Base-by-base conservation (phyloP, 1,140 invertebrate species). In the Drosophila bocqueti region DNA sequence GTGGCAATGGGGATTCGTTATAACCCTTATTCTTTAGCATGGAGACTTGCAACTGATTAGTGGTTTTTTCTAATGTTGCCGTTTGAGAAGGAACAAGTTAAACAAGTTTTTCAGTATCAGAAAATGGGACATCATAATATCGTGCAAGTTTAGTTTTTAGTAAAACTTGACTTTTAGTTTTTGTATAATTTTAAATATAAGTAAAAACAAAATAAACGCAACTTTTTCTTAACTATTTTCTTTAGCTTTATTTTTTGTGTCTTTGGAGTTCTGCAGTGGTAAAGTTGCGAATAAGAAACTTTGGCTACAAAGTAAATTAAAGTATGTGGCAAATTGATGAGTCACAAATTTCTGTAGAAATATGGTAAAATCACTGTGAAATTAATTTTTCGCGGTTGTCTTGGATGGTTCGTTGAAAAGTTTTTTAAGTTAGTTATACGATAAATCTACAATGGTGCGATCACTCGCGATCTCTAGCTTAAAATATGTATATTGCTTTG, bases 361-460 rank as follows among this genome's bases (percentile, higher is more conserved):
- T 13, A 42, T 9, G 11, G 18, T 29, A 38, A n/a, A 57, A 10
- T 26, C 11, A 16, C 29, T 29, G 29, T 42, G 43, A 59, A 59
- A 73, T 73, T 24, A 11, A 71, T 43, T 71, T 36, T 13, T 16
- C 3, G 3, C 3, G 43, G 34, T n/a, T n/a, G n/a, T n/a, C n/a
- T n/a, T n/a, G n/a, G 3, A 8, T 21, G 13, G 5, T 15, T 31
- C 5, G n/a, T 36, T n/a, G 4, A 15, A 21, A 11, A 7, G 15
- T 13, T 40, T 4, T 24, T 9, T 21, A 45, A 13, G 21, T 67
- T 24, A 43, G 29, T 60, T 21, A 3, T 9, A n/a, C 11, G 4
- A 10, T n/a, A 21, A 7, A 15, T 38, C 11, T 24, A 24, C 4
- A 52, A 73, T 74, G 71, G 18, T 24, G 31, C 67, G 71, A 31